These are phyloP conservation scores for Hydroisotoma schaefferi DNA, from an alignment of 2,888 invertebrate species.

Conservation along the genomic window DNA sequence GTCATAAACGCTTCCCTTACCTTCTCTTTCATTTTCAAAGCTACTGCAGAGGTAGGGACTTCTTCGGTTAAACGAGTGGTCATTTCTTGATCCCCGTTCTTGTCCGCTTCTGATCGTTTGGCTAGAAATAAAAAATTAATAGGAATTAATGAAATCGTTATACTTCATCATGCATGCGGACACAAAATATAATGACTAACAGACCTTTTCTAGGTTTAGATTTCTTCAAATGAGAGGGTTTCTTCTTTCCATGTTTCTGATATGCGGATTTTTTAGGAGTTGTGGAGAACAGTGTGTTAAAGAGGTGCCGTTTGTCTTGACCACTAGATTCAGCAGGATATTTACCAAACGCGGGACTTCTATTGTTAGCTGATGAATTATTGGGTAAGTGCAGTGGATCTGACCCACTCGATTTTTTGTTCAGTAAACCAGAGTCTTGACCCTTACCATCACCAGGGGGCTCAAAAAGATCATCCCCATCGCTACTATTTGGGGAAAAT, in stretches of 20 bases:
- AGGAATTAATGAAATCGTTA: not conserved
- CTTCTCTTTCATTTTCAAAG: conserved; percentile 91
- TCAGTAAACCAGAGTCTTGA: not conserved
- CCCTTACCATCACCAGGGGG: conserved; percentile 58
- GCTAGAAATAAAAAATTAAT: conserved; percentile 18
- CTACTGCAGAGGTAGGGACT: conserved; percentile 86
- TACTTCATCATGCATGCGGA: not conserved
- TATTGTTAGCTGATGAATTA: not conserved
- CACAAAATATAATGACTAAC: conserved; percentile 4
- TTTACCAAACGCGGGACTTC: not conserved
- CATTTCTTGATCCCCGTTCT: conserved; percentile 69
- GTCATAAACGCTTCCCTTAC: conserved; percentile 54
- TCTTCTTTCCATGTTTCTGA: conserved; percentile 11
- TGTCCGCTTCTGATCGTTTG: conserved; percentile 16
- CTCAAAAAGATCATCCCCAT: conserved; percentile 82
- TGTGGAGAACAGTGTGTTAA: conserved; percentile 38
- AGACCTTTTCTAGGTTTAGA: conserved; percentile 29
- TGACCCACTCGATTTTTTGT: not conserved
- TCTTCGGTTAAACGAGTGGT: conserved; percentile 73
- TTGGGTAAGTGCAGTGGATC: not conserved
- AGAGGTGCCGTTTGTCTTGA: conserved; percentile 26
- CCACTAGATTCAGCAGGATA: conserved; percentile 1
- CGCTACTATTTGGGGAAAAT: conserved; percentile 83
- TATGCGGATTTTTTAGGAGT: conserved; percentile 14
- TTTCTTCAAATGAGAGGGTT: conserved; percentile 13